phyloP scores from a whole-genome alignment of 2,797 vertebrate species.

The Mormyrops boulengeri region DNA sequence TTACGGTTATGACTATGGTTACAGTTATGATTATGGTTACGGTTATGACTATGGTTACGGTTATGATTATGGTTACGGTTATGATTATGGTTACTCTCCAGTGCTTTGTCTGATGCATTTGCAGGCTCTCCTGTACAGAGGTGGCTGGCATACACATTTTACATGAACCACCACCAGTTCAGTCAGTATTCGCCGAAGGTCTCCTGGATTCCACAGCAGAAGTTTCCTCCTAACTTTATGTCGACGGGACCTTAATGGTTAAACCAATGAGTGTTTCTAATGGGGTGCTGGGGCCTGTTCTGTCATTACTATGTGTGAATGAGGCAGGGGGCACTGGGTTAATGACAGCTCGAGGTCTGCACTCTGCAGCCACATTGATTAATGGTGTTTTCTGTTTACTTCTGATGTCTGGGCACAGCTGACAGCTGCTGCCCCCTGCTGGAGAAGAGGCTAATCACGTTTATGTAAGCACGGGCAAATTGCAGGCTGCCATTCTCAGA shows the following conservation, averaged over 20 bases:
- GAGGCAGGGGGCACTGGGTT: not conserved
- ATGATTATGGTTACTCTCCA: not conserved
- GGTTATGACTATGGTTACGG: too few relatives aligned
- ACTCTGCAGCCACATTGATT: not conserved
- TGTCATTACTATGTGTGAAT: not conserved
- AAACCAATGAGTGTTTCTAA: not conserved
- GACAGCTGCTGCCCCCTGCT: conserved; percentile 14
- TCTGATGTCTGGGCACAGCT: not conserved
- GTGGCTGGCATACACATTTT: not conserved
- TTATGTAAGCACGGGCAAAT: conserved; percentile 23
- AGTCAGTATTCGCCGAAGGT: not conserved
- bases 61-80: too few relatives aligned
- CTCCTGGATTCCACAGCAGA: not conserved
- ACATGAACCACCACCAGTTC: not conserved
- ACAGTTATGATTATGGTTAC: too few relatives aligned
- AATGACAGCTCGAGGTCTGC: not conserved
- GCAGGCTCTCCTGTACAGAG: not conserved
- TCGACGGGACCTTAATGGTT: not conserved
- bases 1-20: too few relatives aligned
- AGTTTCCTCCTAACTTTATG: not conserved
- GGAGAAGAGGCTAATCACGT: conserved; percentile 24
- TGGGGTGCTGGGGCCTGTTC: not conserved
- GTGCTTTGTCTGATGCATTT: not conserved
- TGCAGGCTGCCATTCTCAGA: not conserved
- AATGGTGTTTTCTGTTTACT: conserved; percentile 1